Evolutionary conservation across 2,888 invertebrate genomes (phyloP), one percentile per base, ranked within the genome.

Genomic region (Lamproptera curius): DNA sequence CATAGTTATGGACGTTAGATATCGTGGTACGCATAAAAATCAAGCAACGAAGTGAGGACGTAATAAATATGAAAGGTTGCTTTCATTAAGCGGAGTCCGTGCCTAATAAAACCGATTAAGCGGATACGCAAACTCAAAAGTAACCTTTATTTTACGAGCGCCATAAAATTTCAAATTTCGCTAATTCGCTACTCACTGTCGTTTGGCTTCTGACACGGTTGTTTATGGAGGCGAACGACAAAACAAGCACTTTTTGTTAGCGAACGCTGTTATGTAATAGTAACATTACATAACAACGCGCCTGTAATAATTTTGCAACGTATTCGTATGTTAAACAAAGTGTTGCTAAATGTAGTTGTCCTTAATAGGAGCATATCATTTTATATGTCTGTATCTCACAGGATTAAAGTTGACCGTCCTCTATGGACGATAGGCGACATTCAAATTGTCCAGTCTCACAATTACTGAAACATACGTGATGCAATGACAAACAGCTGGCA

Each of bases 101-200:
- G 42, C 43, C 52, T 65, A 69, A 75, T 80, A 80, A 78, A 75
- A 69, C 70, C 68, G 73, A 72, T 75, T 71, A 70, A 66, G 67
- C 65, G 66, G 60, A 70, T 72, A 70, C 67, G 56, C 65, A 61
- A 66, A 70, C 73, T 72, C 64, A 73, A 73, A 73, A 73, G 68
- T 72, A 76, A 76, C 76, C 76, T 74, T 66, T 64, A 61, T 62
- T 75, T 84, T 78, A 85, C 68, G 81, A 71, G 61, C 54, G 70
- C 62, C 71, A 79, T 83, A 82, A 85, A 83, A 82, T 76, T 77
- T 78, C 63, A 76, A 81, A 83, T 79, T 81, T 74, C 63, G 65
- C 73, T 68, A 69, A 43, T 49, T 40, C 43, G 40, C 49, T 49
- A 26, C 72, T 76, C 72, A 65, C 62, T 63, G 63, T 60, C 65